Evolutionary conservation across 2,113 vertebrate species (phyloP).

Genomic region (Myotis davidii): DNA sequence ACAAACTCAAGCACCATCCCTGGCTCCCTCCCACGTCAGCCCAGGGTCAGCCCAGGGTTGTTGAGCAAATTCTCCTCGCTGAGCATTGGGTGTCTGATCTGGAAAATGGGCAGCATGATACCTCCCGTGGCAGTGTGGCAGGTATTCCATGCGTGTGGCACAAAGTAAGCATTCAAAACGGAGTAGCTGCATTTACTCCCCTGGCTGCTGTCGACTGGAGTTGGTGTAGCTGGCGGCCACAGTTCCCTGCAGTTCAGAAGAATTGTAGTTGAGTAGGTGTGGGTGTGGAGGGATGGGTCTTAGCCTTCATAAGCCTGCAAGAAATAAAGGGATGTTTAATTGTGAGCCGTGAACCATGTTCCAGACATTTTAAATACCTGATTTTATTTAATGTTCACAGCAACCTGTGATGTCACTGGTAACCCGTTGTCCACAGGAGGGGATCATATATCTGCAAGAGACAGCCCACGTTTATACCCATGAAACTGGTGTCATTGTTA

Average conservation of each 20-base stretch:
- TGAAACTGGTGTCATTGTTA: background rate
- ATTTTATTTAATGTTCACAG: background rate
- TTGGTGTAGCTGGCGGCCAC: rapidly evolving
- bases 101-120: background rate
- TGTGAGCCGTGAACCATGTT: background rate
- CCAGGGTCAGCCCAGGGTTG: background rate
- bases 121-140: background rate
- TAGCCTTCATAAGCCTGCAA: background rate
- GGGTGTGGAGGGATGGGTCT: background rate
- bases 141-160: background rate
- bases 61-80: background rate
- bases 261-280: background rate
- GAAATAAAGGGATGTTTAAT: background rate
- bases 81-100: background rate
- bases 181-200: background rate
- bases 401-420: background rate
- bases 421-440: background rate
- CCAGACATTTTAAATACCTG: background rate
- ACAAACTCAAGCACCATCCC: background rate
- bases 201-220: rapidly evolving
- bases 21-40: background rate
- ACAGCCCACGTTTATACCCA: rapidly evolving
- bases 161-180: background rate
- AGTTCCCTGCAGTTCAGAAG: background rate
- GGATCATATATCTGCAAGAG: background rate